phyloP scores from a whole-genome alignment of 2,113 vertebrate species.

The Oostethus manadensis region DNA sequence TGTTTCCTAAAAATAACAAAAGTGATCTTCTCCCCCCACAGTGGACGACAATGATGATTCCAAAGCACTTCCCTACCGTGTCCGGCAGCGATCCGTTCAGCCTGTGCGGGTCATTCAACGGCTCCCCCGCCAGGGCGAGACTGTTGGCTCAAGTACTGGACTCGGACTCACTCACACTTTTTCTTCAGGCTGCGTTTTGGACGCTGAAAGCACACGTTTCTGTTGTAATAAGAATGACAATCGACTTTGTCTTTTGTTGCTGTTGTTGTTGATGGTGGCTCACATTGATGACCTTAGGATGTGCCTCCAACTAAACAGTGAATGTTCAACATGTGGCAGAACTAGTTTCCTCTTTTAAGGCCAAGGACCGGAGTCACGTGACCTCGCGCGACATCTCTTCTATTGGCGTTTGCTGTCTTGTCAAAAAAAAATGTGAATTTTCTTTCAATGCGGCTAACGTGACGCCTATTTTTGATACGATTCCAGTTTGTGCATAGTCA shows the following conservation, averaged over 20 bases:
- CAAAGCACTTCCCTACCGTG: conserved; percentile 66
- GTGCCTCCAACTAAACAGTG: conserved; percentile 3
- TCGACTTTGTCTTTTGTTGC: conserved; percentile 14
- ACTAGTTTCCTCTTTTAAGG: conserved; percentile 42
- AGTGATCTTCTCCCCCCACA: conserved; percentile 24
- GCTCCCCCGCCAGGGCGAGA: conserved; percentile 30
- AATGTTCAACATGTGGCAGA: conserved; percentile 54
- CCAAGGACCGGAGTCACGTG: conserved; percentile 53
- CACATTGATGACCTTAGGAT: conserved; percentile 20
- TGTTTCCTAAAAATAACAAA: too few species aligned
- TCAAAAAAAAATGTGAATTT: conserved; percentile 74
- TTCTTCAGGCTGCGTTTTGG: conserved; percentile 24
- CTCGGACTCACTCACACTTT: conserved; percentile 7
- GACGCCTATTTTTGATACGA: conserved; percentile 81
- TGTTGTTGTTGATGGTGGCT: conserved; percentile 25
- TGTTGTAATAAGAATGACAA: conserved; percentile 24
- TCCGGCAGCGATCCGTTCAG: conserved; percentile 52
- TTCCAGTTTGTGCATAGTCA: conserved; percentile 73
- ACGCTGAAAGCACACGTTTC: conserved; percentile 33
- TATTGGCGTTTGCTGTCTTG: conserved; percentile 48
- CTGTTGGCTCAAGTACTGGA: conserved; percentile 6
- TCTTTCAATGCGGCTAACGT: conserved; percentile 74
- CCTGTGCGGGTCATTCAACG: conserved; percentile 38
- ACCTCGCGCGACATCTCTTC: conserved; percentile 53
- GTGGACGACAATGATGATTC: conserved; percentile 46